Conservation (phyloP, 2,797 vertebrate genomes). For the Monodelphis domestica region DNA sequence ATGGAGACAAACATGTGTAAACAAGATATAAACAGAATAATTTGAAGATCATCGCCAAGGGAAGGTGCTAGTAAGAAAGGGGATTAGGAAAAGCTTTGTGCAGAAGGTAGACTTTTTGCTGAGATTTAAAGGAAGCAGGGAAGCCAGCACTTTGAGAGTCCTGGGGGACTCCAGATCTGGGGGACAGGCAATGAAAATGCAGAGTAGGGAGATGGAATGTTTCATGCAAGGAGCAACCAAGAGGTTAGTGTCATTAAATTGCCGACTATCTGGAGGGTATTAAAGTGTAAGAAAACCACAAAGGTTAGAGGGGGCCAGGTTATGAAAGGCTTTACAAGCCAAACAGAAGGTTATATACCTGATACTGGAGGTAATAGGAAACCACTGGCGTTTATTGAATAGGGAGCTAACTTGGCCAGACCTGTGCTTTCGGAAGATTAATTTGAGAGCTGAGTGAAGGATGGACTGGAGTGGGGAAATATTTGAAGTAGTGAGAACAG, state of each 20-base stretch:
- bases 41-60: neutral
- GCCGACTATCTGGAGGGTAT: neutral
- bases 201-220: neutral
- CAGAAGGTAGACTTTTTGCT: neutral
- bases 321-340: neutral
- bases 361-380: neutral
- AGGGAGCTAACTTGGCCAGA: neutral
- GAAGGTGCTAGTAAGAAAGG: neutral
- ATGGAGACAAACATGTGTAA: neutral
- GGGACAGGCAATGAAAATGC: neutral
- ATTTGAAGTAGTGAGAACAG: neutral
- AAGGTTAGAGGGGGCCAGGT: neutral
- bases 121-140: neutral
- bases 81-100: neutral
- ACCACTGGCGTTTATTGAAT: neutral
- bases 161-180: neutral
- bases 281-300: neutral
- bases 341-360: neutral
- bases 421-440: neutral
- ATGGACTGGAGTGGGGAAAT: neutral
- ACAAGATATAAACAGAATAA: neutral
- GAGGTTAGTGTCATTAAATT: neutral
- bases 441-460: neutral
- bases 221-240: neutral
- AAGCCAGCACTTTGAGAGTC: neutral